Conservation (phyloP, 2,888 invertebrate genomes). For the Brassicogethes aeneus region DNA sequence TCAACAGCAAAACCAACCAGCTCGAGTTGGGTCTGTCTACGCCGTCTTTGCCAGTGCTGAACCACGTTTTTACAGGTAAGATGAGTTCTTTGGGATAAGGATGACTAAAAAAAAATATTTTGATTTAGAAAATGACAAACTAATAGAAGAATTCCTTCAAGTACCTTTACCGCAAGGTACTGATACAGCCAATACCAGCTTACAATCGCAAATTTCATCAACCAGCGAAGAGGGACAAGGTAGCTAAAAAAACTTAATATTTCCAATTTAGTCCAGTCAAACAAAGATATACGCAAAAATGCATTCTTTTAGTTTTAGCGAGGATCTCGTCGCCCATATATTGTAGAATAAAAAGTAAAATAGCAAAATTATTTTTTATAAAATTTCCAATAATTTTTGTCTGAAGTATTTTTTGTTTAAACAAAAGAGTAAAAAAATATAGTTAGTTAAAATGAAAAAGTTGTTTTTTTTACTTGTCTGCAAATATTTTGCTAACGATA, state of each 20-base stretch:
- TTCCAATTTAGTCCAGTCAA: too few relatives aligned
- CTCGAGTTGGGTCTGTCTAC: conserved; percentile 65
- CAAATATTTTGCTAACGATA: too few relatives aligned
- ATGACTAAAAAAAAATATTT: not conserved
- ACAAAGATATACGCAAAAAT: too few relatives aligned
- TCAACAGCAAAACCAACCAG: conserved; percentile 71
- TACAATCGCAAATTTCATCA: conserved; percentile 17
- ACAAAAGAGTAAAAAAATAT: too few relatives aligned
- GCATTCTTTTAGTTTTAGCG: not conserved
- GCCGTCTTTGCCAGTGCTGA: conserved; percentile 58
- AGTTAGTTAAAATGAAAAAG: too few relatives aligned
- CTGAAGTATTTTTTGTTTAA: too few relatives aligned
- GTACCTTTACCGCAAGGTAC: not conserved
- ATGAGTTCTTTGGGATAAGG: conserved; percentile 2
- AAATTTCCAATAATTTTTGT: too few relatives aligned
- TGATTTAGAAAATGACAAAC: conserved; percentile 22
- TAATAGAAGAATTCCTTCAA: not conserved
- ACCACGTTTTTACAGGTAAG: conserved; percentile 71
- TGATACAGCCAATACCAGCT: conserved; percentile 15
- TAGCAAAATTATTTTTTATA: too few relatives aligned
- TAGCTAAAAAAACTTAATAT: conserved; percentile 6
- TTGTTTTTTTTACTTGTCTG: too few relatives aligned
- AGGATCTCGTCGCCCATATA: not conserved
- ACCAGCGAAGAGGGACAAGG: conserved; percentile 22
- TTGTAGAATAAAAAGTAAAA: too few relatives aligned